phyloP scores from a whole-genome alignment of 1,140 invertebrate species.

The Sitophilus oryzae region DNA sequence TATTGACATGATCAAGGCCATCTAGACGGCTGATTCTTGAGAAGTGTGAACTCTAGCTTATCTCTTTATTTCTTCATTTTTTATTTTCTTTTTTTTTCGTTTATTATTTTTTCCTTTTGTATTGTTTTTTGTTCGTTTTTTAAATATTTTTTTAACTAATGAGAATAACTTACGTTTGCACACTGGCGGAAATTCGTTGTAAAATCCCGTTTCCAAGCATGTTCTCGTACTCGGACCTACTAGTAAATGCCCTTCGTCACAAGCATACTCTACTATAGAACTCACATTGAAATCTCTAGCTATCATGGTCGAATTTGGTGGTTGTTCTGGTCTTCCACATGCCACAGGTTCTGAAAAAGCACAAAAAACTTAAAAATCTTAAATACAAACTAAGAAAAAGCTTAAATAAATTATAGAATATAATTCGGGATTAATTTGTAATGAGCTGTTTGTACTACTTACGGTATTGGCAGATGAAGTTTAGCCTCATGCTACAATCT shows the following conservation, averaged over 20 bases:
- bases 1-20: too few species aligned
- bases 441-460: slow-evolving; percentile 47
- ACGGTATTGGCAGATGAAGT: slow-evolving; percentile 94
- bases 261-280: slow-evolving; percentile 78
- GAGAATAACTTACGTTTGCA: slow-evolving; percentile 79
- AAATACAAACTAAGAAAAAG: too few species aligned
- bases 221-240: slow-evolving; percentile 78
- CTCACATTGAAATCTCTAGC: slow-evolving; percentile 73
- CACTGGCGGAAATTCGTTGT: slow-evolving; percentile 87
- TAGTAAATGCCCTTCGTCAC: slow-evolving; percentile 78
- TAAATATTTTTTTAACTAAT: too few species aligned
- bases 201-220: slow-evolving; percentile 87
- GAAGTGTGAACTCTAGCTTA: too few species aligned
- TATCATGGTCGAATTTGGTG: slow-evolving; percentile 85
- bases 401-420: too few species aligned
- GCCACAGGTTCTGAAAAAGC: slow-evolving; percentile 71
- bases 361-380: background rate
- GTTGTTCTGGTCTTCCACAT: slow-evolving; percentile 85
- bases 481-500: slow-evolving; percentile 76
- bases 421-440: slow-evolving; percentile 2
- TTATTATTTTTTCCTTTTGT: too few species aligned
- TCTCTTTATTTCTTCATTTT: too few species aligned
- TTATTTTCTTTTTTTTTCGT: too few species aligned
- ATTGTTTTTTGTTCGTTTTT: too few species aligned
- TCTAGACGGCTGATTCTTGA: too few species aligned